phyloP scores from a whole-genome alignment of 2,113 vertebrate species.

The Chinchilla lanigera region DNA sequence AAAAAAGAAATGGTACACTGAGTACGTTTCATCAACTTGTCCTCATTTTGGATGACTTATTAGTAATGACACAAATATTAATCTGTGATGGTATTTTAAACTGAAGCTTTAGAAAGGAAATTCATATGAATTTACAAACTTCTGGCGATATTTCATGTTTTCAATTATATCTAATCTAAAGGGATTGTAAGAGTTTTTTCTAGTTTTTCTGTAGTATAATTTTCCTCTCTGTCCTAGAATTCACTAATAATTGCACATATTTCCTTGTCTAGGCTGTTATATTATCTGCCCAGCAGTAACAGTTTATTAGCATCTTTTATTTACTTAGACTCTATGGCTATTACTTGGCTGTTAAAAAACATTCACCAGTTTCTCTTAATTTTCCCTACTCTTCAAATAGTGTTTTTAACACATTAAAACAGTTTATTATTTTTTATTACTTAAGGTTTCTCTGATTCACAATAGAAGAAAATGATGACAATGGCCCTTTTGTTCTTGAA shows the following conservation, averaged over 20 bases:
- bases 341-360: neutral
- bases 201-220: neutral
- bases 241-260: neutral
- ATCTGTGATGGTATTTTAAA: neutral
- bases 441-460: neutral
- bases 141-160: neutral
- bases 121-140: neutral
- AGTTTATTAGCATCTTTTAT: neutral
- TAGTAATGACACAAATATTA: neutral
- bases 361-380: slow-evolving; percentile 9
- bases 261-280: neutral
- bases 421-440: neutral
- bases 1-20: too few relatives aligned
- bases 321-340: slow-evolving; percentile 19
- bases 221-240: neutral
- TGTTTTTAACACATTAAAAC: slow-evolving; percentile 44
- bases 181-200: neutral
- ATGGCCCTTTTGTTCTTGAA: neutral
- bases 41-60: neutral
- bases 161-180: neutral
- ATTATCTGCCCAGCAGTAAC: neutral
- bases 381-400: neutral
- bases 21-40: rapidly evolving
- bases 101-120: neutral
- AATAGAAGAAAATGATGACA: neutral